Evolutionary conservation across 2,113 vertebrate genomes (phyloP), one percentile per base, ranked within the genome.

Genomic region (Peromyscus californicus): DNA sequence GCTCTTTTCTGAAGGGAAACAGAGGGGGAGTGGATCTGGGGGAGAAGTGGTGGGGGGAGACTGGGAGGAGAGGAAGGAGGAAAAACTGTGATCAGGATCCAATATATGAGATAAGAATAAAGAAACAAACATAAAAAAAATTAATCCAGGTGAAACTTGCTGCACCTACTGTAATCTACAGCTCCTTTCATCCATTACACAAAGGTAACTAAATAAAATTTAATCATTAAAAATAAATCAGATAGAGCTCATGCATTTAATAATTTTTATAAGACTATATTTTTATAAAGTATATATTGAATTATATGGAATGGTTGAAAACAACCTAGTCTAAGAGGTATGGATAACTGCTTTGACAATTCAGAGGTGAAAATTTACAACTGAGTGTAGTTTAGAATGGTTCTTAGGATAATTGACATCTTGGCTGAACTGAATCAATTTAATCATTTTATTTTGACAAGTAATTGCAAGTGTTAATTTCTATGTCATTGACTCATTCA

Each of bases 381-480:
- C 15, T 84, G 11, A 61, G n/a, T 12, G 24, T 42, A 92, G 45
- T 11, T 59, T 90, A 7, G 13, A 87, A 92, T n/a, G 3, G 0
- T 78, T 82, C 31, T 67, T 72, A 75, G 5, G 51, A 29, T n/a
- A 94, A 94, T 45, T 92, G 91, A 26, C 12, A 59, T 78, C 26
- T 61, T 75, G 42, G 16, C 48, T 91, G 57, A 85, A 31, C 70
- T 92, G 51, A 90, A 7, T 95, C 31, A 75, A 94, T 95, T 93
- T 91, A 33, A 94, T 13, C 45, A 61, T 48, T 91, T 93, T 87
- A 86, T 87, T 97, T 96, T 72, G 78, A 80, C 45, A 85, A 94
- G 19, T 69, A 92, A 42, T n/a, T 86, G 61, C 59, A 94, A 94
- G 17, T 76, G 39, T 94, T 92, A 90, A 80, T 76, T 69, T 90